Conservation (phyloP, 2,888 invertebrate species). For the Rotaria socialis region DNA sequence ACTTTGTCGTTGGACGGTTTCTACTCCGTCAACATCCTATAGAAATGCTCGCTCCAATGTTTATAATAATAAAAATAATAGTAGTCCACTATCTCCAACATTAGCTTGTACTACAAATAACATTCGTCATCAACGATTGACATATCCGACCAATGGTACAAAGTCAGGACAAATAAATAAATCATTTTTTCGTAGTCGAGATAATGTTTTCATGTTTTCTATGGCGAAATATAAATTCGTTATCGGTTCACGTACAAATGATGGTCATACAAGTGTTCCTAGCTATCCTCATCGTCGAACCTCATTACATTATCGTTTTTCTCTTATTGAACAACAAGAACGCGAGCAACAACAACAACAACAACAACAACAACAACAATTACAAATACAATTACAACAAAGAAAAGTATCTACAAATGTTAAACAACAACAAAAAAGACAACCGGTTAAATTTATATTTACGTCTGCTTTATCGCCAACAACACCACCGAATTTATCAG, state of each 20-base stretch:
- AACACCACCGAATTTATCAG: not conserved
- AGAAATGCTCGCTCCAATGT: not conserved
- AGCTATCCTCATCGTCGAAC: not conserved
- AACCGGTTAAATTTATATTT: not conserved
- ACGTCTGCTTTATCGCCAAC: not conserved
- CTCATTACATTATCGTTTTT: constrained; percentile 26
- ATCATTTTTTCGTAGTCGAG: not conserved
- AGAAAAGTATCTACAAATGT: not conserved
- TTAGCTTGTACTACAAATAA: not conserved
- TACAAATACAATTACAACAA: not conserved
- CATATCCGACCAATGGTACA: not conserved
- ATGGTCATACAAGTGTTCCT: not conserved
- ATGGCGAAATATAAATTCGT: constrained; percentile 37
- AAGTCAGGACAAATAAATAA: not conserved
- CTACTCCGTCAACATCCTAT: not conserved
- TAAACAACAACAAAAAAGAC: not conserved
- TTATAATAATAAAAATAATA: not conserved
- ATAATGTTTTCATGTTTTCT: not conserved
- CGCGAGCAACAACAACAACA: not conserved
- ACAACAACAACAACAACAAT: not conserved
- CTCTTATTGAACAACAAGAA: not conserved
- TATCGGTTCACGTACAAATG: not conserved
- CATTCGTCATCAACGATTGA: not conserved
- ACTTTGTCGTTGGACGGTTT: constrained; percentile 28
- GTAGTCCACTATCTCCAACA: not conserved